Percentiles rank a stretch among this genome's conserved stretches.
Conservation (phyloP, 2,888 invertebrate genomes). For the Cantharis rustica region DNA sequence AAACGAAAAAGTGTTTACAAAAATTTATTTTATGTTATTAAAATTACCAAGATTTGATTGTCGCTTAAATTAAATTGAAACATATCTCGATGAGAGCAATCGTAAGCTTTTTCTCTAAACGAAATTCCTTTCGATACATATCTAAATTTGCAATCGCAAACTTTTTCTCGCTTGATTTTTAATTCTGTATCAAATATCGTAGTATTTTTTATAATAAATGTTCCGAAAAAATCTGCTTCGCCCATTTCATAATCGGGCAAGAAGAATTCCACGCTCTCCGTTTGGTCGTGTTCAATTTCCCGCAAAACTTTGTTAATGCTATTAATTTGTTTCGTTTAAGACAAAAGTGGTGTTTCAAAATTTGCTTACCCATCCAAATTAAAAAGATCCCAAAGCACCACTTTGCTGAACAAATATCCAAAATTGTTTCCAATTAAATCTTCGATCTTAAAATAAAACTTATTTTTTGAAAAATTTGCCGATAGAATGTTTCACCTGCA, state of each 20-base stretch:
- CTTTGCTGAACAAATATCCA: slow-evolving; percentile 49
- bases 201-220: slow-evolving; percentile 47
- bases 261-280: slow-evolving; percentile 37
- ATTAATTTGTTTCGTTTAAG: slow-evolving; percentile 6
- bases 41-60: slow-evolving; percentile 44
- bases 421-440: slow-evolving; percentile 50
- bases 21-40: not conserved
- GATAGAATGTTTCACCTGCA: slow-evolving; percentile 45
- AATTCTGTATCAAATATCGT: slow-evolving; percentile 42
- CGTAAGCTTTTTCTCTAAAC: slow-evolving; percentile 41
- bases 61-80: slow-evolving; percentile 44
- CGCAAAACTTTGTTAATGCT: slow-evolving; percentile 47
- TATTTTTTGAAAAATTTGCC: not conserved
- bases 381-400: slow-evolving; percentile 52
- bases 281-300: slow-evolving; percentile 39
- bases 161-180: slow-evolving; percentile 45
- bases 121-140: slow-evolving; percentile 41
- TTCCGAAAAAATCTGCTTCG: slow-evolving; percentile 41
- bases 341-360: not conserved
- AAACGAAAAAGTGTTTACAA: slow-evolving; percentile 5
- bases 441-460: slow-evolving; percentile 44
- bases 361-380: slow-evolving; percentile 51
- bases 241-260: slow-evolving; percentile 47
- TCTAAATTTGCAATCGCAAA: slow-evolving; percentile 48
- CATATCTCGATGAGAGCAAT: slow-evolving; percentile 51